phyloP scores from a whole-genome alignment of 2,113 vertebrate species.

The Heterotilapia buettikoferi region DNA sequence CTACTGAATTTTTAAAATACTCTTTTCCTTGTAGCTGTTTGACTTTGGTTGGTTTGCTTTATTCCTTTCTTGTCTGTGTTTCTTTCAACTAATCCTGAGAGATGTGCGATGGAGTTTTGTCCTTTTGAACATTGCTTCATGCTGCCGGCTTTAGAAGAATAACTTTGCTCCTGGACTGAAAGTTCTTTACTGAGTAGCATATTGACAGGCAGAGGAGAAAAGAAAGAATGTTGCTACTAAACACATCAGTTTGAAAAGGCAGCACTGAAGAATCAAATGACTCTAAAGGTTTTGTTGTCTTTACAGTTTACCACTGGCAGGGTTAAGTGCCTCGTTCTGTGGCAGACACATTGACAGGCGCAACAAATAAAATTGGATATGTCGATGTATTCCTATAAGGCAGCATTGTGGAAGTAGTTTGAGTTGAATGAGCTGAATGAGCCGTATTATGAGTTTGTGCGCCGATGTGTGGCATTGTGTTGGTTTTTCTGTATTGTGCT shows the following conservation, averaged over 20 bases:
- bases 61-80: not conserved
- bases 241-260: not conserved
- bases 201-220: not conserved
- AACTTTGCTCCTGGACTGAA: not conserved
- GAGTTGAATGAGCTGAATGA: conserved; percentile 19
- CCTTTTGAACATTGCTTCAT: not conserved
- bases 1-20: not conserved
- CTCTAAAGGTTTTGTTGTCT: not conserved
- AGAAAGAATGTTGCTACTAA: not conserved
- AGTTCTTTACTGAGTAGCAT: not conserved
- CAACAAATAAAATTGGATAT: not conserved
- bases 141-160: not conserved
- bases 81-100: not conserved
- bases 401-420: not conserved
- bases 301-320: not conserved
- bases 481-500: not conserved
- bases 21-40: not conserved
- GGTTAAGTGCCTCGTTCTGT: conserved; percentile 1
- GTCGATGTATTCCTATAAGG: not conserved
- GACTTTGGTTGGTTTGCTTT: not conserved
- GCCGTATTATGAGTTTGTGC: not conserved
- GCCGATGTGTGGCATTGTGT: conserved; percentile 12
- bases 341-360: not conserved
- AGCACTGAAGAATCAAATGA: not conserved
- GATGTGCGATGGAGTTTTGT: not conserved